Percentiles rank a stretch among this genome's conserved stretches.
These are phyloP conservation scores for Gambusia affinis DNA, from an alignment of 2,113 vertebrate genomes.

Conservation along the genomic window DNA sequence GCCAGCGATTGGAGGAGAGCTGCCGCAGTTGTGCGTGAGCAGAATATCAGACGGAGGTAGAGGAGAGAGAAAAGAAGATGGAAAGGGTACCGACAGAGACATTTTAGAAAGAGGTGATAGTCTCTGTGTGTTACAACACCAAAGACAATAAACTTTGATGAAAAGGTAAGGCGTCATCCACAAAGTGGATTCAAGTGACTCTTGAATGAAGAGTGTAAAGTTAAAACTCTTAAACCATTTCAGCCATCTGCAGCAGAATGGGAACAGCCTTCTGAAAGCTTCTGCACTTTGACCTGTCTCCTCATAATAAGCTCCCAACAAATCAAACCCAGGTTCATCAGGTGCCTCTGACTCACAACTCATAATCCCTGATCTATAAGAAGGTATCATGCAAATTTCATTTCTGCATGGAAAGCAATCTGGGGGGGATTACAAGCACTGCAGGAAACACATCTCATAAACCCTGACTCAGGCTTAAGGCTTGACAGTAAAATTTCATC, in stretches of 20 bases:
- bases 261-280: background rate
- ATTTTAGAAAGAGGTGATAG: constrained; percentile 57
- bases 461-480: constrained; percentile 28
- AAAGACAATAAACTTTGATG: constrained; percentile 31
- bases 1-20: constrained; percentile 81
- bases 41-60: constrained; percentile 74
- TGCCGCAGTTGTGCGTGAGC: constrained; percentile 82
- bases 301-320: background rate
- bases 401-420: constrained; percentile 45
- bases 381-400: constrained; percentile 24
- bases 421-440: constrained; percentile 45
- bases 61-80: constrained; percentile 51
- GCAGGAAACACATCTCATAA: constrained; percentile 39
- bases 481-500: constrained; percentile 47
- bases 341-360: constrained; percentile 33
- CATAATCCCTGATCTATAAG: constrained; percentile 40
- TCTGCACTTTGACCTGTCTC: background rate
- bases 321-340: constrained; percentile 27
- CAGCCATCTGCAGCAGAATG: constrained; percentile 5
- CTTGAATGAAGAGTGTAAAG: background rate
- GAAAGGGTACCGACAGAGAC: constrained; percentile 52
- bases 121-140: constrained; percentile 28
- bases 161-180: constrained; percentile 24
- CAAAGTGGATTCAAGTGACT: background rate
- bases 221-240: background rate